Evolutionary conservation across 2,888 invertebrate genomes (phyloP), one percentile per base, ranked within the genome.

Genomic region (Rotaria sp.): DNA sequence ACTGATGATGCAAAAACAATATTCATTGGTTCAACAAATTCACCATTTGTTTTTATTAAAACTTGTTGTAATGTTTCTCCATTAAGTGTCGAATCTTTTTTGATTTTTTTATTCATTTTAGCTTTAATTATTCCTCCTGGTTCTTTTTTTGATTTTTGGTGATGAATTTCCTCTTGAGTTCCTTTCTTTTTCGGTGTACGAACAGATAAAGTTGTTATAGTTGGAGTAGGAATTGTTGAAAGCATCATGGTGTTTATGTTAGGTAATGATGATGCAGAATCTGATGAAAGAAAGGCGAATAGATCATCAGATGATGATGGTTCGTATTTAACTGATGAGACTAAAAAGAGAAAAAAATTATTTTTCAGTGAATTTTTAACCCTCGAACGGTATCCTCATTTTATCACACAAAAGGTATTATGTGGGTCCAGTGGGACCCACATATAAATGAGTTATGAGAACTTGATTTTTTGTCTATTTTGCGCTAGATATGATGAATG

Each of bases 241-340:
- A 80, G 24, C 80, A 80, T 80, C 80, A 80, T 80, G 0, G 80
- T 80, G 45, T 80, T 80, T n/a, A 80, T 80, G 15, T 45, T 80
- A 4, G 80, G 80, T 45, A 80, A 80, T 26, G n/a, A 80, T 80
- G 35, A 15, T 5, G 45, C 21, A n/a, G 80, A n/a, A 45, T 45
- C 80, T 4, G 80, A 80, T 8, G 80, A 80, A 10, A 80, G 21
- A 45, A 45, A 80, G 0, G 80, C 41, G n/a, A 80, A 80, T 1
- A 80, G n/a, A 45, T 45, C 80, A 80, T 80, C 80, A 0, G 80
- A 80, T 26, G 80, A 26, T 18, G 35, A 24, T 67, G 55, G 24
- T 55, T 55, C 55, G 24, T 55, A 55, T 26, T 55, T 55, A 15
- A 26, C 30, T 35, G 67, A 67, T 18, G 67, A 35, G 26, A n/a